Evolutionary conservation across 92 coral and sea anemone genomes (phyloP).

Genomic region (Anthopleura xanthogrammica): DNA sequence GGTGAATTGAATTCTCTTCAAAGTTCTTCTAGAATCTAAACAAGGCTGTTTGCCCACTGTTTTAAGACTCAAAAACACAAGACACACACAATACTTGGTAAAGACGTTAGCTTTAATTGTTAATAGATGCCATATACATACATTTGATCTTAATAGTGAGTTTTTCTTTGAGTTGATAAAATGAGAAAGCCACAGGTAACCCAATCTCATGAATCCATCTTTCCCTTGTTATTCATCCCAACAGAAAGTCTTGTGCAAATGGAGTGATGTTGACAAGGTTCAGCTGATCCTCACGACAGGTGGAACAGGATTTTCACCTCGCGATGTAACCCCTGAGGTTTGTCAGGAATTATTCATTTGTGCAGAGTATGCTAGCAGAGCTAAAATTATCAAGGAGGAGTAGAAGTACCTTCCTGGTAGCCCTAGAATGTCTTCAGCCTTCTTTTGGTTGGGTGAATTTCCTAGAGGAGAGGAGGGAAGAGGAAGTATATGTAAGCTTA

Average conservation of each 20-base stretch:
- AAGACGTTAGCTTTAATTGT: too few species aligned
- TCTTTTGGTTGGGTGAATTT: not conserved
- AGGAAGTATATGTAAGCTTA: too few species aligned
- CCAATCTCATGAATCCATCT: not conserved
- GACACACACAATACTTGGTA: not conserved
- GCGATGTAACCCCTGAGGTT: slow-evolving; percentile 97
- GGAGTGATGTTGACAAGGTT: slow-evolving; percentile 78
- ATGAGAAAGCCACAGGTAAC: not conserved
- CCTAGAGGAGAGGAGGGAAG: not conserved
- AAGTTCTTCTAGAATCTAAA: too few species aligned
- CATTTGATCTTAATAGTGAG: not conserved
- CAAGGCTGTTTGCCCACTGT: too few species aligned
- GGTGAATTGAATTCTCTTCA: slow-evolving; percentile 19
- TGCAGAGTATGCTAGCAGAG: not conserved
- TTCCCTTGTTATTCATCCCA: not conserved
- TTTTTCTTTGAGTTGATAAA: too few species aligned
- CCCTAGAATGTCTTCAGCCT: too few species aligned
- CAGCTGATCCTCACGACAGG: slow-evolving; percentile 88
- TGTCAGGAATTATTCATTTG: not conserved
- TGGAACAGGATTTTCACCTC: slow-evolving; percentile 97
- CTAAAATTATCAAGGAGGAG: not conserved
- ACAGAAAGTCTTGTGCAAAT: slow-evolving; percentile 64
- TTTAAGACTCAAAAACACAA: too few species aligned
- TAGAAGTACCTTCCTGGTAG: too few species aligned
- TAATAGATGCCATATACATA: too few species aligned